Conservation (phyloP, 2,113 vertebrate species). For the Hippopotamus amphibius region DNA sequence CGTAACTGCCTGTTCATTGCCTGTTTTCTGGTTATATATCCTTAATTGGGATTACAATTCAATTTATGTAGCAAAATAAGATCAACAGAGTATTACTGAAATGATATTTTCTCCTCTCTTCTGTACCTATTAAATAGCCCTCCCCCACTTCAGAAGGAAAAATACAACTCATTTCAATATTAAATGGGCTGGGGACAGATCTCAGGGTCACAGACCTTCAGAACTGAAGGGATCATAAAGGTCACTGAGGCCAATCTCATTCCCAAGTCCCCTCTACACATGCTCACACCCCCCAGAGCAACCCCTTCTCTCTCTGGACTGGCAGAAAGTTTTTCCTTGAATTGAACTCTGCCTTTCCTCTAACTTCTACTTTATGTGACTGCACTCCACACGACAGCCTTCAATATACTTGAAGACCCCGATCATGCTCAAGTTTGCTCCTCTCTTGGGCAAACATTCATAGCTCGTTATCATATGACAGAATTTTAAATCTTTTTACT, state of each 20-base stretch:
- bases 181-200: neutral
- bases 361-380: slow-evolving; percentile 3
- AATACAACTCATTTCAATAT: slow-evolving; percentile 5
- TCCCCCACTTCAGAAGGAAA: neutral
- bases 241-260: neutral
- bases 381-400: neutral
- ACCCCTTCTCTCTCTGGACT: neutral
- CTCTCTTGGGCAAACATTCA: neutral
- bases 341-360: neutral
- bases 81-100: neutral
- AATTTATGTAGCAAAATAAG: slow-evolving; percentile 34
- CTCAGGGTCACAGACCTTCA: slow-evolving; percentile 5
- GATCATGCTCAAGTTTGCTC: neutral
- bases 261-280: neutral
- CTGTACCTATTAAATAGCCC: neutral
- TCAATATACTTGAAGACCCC: neutral
- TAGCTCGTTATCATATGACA: slow-evolving; percentile 45
- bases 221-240: slow-evolving; percentile 3
- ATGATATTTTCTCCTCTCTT: slow-evolving; percentile 34
- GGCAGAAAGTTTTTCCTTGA: neutral
- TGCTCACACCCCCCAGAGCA: neutral
- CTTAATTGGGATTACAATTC: slow-evolving; percentile 28
- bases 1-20: neutral
- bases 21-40: slow-evolving; percentile 9
- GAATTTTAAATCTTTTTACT: slow-evolving; percentile 31